Base-by-base conservation (phyloP, 1,140 invertebrate genomes). In the Mizuhopecten yessoensis region DNA sequence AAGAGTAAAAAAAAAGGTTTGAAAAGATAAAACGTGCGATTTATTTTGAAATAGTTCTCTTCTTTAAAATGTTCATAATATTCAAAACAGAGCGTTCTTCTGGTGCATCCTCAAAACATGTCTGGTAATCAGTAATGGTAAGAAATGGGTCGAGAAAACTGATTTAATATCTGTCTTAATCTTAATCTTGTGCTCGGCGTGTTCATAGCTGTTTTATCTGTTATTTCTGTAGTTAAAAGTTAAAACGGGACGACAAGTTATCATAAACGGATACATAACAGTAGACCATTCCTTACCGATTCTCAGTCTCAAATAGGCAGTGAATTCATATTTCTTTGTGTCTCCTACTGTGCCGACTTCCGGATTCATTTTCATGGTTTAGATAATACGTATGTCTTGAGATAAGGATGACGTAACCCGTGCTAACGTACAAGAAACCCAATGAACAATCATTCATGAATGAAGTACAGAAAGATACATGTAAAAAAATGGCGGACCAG, bases 321-420 rank as follows among this genome's bases (percentile, higher is more conserved):
- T 75, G 29, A 75, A 75, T 17, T 75, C 57, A 75, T 29, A 29
- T 29, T 75, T 75, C 57, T 75, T 75, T 75, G 23, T 75, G 5
- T 29, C 57, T 75, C 57, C 57, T 75, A 17, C 57, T 75, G 57
- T n/a, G 57, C 57, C 57, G 1, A 75, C 57, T 75, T 75, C 57
- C 57, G 57, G 57, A 75, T 75, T 75, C 57, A 75, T 75, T 75
- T 75, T 75, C 57, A 75, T 17, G 57, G 11, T 7, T 0, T 29
- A 29, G 57, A 75, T 75, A 29, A 75, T 75, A 75, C 57, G 5
- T 11, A 75, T 29, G 17, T 75, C 1, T n/a, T 29, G 23, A 75
- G 57, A 75, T 75, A 75, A 75, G 5, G 57, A n/a, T 75, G 57
- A 75, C 57, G 57, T 75, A 75, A 75, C 57, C 57, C 57, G n/a